These are phyloP conservation scores for Nowickia ferox DNA, from an alignment of 2,888 invertebrate species.

Conservation along the genomic window DNA sequence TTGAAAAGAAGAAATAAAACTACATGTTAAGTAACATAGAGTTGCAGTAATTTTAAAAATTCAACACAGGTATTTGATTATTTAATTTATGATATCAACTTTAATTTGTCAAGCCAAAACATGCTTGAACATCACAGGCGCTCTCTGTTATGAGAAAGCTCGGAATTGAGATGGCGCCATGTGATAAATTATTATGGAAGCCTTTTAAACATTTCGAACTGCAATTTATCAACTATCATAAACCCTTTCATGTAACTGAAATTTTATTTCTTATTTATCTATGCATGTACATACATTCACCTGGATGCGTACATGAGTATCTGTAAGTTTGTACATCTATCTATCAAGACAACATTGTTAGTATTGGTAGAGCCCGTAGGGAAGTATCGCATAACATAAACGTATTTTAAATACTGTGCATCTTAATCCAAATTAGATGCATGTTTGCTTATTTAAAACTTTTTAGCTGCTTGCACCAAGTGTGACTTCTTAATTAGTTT, in stretches of 20 bases:
- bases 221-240: constrained; percentile 46
- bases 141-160: constrained; percentile 33
- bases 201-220: constrained; percentile 41
- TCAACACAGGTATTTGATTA: constrained; percentile 67
- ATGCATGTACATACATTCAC: neutral
- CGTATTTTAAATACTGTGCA: constrained; percentile 39
- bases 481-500: constrained; percentile 68
- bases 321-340: neutral
- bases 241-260: constrained; percentile 35
- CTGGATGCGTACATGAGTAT: neutral
- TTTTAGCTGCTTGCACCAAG: constrained; percentile 48
- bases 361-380: constrained; percentile 8
- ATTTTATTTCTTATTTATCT: constrained; percentile 27
- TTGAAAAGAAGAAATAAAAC: constrained; percentile 29
- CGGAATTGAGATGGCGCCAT: constrained; percentile 69
- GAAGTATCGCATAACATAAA: constrained; percentile 44
- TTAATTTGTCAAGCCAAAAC: constrained; percentile 68
- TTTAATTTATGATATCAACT: constrained; percentile 69
- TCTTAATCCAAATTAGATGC: constrained; percentile 66
- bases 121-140: constrained; percentile 33
- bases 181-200: constrained; percentile 69
- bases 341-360: constrained; percentile 37
- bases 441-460: constrained; percentile 60
- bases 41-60: constrained; percentile 63
- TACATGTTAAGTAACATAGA: constrained; percentile 24